Percentiles rank a stretch among this genome's conserved stretches.
phyloP scores from a whole-genome alignment of 1,140 invertebrate genomes.

The Thaumetopoea pityocampa region DNA sequence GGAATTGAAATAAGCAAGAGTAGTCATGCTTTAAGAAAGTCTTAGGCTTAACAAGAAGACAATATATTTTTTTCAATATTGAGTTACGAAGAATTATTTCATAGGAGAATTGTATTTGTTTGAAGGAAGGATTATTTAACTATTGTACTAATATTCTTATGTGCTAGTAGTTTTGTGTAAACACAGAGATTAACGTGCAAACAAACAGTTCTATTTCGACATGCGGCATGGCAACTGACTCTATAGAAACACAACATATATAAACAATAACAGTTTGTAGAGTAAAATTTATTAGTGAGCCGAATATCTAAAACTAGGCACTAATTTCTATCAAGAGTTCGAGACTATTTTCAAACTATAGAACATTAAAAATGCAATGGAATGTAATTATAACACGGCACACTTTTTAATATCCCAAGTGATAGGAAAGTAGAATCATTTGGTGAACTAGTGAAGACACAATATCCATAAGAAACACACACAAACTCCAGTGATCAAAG shows the following conservation, averaged over 20 bases:
- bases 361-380: slow-evolving; percentile 53
- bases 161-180: slow-evolving; percentile 9
- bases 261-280: slow-evolving; percentile 43
- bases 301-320: slow-evolving; percentile 49
- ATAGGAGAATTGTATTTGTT: too few species aligned
- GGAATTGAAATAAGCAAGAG: slow-evolving; percentile 34
- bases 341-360: slow-evolving; percentile 35
- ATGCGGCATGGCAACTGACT: slow-evolving; percentile 58
- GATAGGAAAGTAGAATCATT: slow-evolving; percentile 50
- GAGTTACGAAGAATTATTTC: too few species aligned
- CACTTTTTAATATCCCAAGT: slow-evolving; percentile 43
- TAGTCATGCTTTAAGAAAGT: slow-evolving; percentile 36
- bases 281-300: slow-evolving; percentile 48
- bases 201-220: slow-evolving; percentile 54
- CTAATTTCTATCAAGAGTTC: slow-evolving; percentile 31
- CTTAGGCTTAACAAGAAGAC: slow-evolving; percentile 18
- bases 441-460: slow-evolving; percentile 58
- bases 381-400: slow-evolving; percentile 49
- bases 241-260: slow-evolving; percentile 39
- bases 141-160: slow-evolving; percentile 8
- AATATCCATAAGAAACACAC: slow-evolving; percentile 61
- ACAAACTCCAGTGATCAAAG: slow-evolving; percentile 48
- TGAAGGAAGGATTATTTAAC: slow-evolving; percentile 1
- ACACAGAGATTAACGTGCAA: slow-evolving; percentile 45
- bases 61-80: too few species aligned